Conservation (phyloP, 2,797 vertebrate species). For the Mormyrus hasselquistii region DNA sequence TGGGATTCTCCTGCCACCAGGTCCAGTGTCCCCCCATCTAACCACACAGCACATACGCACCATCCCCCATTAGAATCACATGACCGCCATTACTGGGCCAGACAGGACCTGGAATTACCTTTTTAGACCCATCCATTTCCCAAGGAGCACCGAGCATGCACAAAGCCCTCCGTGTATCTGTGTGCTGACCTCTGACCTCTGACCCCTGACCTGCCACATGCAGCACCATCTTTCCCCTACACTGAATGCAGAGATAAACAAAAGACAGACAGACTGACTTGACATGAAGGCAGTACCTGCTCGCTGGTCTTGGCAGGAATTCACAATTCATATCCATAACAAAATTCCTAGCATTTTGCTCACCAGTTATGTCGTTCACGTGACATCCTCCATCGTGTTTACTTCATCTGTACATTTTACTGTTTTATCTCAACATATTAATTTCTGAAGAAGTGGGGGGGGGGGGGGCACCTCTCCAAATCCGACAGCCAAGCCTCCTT, state of each 20-base stretch:
- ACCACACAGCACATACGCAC: neutral
- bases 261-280: neutral
- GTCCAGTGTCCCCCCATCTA: neutral
- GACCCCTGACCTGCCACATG: neutral
- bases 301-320: neutral
- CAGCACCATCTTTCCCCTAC: neutral
- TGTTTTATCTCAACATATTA: neutral
- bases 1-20: neutral
- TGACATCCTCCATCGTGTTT: neutral
- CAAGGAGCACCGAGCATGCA: neutral
- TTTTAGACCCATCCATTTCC: neutral
- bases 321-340: neutral
- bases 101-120: neutral
- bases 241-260: neutral
- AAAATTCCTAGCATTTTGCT: neutral
- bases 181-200: slow-evolving; percentile 24
- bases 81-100: neutral
- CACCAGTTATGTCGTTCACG: neutral
- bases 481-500: neutral
- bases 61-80: neutral
- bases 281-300: neutral
- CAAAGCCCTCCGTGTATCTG: neutral
- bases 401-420: neutral
- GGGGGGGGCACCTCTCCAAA: neutral
- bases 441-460: neutral